These are phyloP conservation scores for Paramormyrops kingsleyae DNA, from an alignment of 2,113 vertebrate species.

Conservation along the genomic window DNA sequence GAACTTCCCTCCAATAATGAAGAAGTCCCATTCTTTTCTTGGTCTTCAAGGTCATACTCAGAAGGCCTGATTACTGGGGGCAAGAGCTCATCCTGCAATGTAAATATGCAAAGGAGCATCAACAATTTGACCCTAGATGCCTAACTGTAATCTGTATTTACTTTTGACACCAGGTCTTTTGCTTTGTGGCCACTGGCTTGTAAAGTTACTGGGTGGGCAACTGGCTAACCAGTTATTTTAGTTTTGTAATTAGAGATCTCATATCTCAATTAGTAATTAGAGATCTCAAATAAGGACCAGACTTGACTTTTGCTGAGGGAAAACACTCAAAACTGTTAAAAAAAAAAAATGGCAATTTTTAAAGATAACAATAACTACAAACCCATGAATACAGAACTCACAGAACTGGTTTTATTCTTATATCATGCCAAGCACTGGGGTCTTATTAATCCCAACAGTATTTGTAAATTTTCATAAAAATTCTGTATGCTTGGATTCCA, in stretches of 20 bases:
- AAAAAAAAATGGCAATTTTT: neutral
- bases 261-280: neutral
- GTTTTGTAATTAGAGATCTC: neutral
- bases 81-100: conserved; percentile 60
- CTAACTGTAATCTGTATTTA: neutral
- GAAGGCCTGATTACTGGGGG: conserved; percentile 27
- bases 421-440: neutral
- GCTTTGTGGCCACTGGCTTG: neutral
- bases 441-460: neutral
- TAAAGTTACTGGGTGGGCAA: neutral
- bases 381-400: neutral
- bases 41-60: neutral
- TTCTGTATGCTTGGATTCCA: neutral
- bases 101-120: neutral
- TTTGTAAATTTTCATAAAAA: neutral
- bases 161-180: neutral
- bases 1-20: neutral
- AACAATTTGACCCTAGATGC: neutral
- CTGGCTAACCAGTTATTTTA: neutral
- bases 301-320: neutral
- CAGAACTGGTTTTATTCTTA: neutral
- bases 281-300: neutral
- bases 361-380: neutral
- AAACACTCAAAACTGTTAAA: neutral
- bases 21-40: neutral